Conservation (phyloP, 1,140 invertebrate genomes). For the Aphaenogaster floridana region DNA sequence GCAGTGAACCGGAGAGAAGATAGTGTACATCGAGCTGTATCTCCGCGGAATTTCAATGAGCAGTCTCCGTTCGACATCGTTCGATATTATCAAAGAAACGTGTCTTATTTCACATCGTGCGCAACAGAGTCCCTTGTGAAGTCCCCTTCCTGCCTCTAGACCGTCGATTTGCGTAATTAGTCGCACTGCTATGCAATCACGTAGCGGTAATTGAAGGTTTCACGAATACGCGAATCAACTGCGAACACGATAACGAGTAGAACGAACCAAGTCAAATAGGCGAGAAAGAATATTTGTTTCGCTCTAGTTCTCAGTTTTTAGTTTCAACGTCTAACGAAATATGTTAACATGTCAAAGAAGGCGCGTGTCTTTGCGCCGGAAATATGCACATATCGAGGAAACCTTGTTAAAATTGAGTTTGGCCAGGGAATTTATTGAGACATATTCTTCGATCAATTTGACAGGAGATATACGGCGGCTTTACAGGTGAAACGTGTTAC, state of each 20-base stretch:
- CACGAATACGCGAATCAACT: slow-evolving; percentile 24
- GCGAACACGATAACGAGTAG: slow-evolving; percentile 14
- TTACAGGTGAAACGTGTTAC: slow-evolving; percentile 57
- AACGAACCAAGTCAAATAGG: not conserved
- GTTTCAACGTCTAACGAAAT: not conserved
- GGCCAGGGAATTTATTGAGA: slow-evolving; percentile 32
- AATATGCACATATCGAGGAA: not conserved
- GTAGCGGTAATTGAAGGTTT: slow-evolving; percentile 48
- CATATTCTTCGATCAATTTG: slow-evolving; percentile 12
- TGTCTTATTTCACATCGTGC: slow-evolving; percentile 52
- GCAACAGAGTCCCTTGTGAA: not conserved
- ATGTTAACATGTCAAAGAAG: not conserved
- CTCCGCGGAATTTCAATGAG: slow-evolving; percentile 57
- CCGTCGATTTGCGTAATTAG: slow-evolving; percentile 50
- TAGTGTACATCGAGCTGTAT: slow-evolving; percentile 53
- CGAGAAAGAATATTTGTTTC: not conserved
- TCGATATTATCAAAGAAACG: slow-evolving; percentile 64
- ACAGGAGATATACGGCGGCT: slow-evolving; percentile 31
- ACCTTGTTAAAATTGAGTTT: slow-evolving; percentile 12
- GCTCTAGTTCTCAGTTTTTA: not conserved
- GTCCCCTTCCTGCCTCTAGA: not conserved
- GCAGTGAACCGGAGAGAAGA: slow-evolving; percentile 52
- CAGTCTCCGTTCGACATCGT: slow-evolving; percentile 24
- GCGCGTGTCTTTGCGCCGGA: too few species aligned
- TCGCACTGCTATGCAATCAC: slow-evolving; percentile 39